phyloP scores from a whole-genome alignment of 2,113 vertebrate species.

The Ranitomeya variabilis region DNA sequence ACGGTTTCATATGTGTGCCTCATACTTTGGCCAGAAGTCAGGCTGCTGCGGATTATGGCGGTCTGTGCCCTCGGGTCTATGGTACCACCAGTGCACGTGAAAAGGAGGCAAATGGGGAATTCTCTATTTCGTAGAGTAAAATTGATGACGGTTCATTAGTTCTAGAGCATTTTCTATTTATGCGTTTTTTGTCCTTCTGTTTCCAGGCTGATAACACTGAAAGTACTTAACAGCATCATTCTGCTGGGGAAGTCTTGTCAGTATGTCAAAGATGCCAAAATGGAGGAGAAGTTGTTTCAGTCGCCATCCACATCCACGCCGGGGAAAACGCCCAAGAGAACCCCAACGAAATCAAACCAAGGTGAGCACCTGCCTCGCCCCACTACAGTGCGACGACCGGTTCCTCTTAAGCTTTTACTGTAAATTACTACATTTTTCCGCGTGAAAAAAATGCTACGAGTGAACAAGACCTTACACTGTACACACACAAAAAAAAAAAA shows the following conservation, averaged over 20 bases:
- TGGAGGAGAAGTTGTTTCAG: constrained; percentile 92
- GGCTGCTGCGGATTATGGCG: too few species aligned
- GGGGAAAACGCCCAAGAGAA: constrained; percentile 69
- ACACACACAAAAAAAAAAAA: background rate
- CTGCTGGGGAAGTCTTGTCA: constrained; percentile 95
- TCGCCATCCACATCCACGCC: constrained; percentile 68
- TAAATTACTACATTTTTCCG: too few species aligned
- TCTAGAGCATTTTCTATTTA: background rate
- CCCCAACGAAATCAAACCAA: constrained; percentile 74
- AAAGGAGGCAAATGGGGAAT: background rate
- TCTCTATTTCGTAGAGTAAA: background rate
- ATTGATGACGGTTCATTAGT: background rate
- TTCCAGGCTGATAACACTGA: constrained; percentile 86
- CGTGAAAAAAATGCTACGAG: too few species aligned
- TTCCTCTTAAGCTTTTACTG: too few species aligned
- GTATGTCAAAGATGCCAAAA: constrained; percentile 94
- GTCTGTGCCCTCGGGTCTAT: too few species aligned
- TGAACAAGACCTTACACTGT: background rate
- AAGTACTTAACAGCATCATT: constrained; percentile 94
- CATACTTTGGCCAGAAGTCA: too few species aligned
- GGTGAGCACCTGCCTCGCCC: constrained; percentile 67
- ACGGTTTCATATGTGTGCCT: too few species aligned
- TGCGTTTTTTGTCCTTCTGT: constrained; percentile 11
- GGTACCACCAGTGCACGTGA: background rate
- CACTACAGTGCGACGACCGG: background rate